Evolutionary conservation across 1,140 invertebrate genomes (phyloP).

Genomic region (Leptestheria dahalacensis): DNA sequence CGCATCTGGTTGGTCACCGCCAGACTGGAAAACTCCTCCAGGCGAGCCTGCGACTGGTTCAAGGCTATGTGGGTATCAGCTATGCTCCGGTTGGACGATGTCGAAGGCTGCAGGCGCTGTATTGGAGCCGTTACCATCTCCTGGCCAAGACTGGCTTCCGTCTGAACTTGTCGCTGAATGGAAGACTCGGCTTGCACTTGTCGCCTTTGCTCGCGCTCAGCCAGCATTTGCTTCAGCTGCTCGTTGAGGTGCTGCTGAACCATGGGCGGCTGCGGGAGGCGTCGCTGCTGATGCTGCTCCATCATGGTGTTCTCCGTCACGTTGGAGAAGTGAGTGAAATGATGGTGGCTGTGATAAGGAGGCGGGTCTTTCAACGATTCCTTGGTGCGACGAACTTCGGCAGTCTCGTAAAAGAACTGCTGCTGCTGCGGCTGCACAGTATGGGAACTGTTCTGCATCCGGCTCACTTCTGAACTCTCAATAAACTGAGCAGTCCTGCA

Average conservation of each 20-base stretch:
- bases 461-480: not conserved
- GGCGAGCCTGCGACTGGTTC: not conserved
- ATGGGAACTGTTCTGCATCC: not conserved
- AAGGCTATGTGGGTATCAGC: conserved; percentile 1
- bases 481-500: not conserved
- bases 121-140: conserved; percentile 11
- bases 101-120: conserved; percentile 14
- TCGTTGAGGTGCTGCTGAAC: conserved; percentile 58
- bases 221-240: conserved; percentile 64
- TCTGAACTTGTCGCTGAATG: not conserved
- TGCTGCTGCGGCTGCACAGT: conserved; percentile 15
- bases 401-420: not conserved
- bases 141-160: not conserved
- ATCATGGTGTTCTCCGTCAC: not conserved
- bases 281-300: not conserved
- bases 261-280: conserved; percentile 22
- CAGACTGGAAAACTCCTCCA: not conserved
- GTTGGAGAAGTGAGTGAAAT: not conserved
- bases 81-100: conserved; percentile 12
- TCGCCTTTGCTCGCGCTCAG: conserved; percentile 45
- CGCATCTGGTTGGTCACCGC: not conserved
- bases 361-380: not conserved
- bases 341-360: conserved; percentile 1
- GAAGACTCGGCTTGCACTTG: conserved; percentile 5
- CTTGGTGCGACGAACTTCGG: not conserved